Evolutionary conservation across 2,113 vertebrate species (phyloP).

Genomic region (Zosterops borbonicus): DNA sequence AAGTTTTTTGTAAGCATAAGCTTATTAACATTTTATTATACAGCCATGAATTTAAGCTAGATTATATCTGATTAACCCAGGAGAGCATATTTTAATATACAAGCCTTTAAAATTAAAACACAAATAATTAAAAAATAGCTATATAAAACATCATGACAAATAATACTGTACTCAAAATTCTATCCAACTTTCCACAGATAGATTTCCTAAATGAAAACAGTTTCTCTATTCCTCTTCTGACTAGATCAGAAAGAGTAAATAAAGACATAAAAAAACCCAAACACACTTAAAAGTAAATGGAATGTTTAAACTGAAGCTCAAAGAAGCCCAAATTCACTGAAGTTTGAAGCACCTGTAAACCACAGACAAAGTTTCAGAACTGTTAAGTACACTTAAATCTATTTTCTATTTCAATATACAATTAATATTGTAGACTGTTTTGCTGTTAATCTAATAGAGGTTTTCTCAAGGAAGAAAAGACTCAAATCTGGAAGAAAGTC

Average conservation of each 20-base stretch:
- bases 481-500: not conserved
- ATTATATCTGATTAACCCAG: not conserved
- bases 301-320: conserved; percentile 19
- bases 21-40: not conserved
- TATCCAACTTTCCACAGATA: not conserved
- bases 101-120: not conserved
- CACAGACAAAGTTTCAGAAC: not conserved
- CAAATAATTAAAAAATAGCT: not conserved
- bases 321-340: not conserved
- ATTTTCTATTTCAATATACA: not conserved
- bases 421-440: not conserved
- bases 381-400: not conserved
- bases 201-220: not conserved
- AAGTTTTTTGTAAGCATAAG: not conserved
- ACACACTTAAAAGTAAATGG: not conserved
- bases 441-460: not conserved
- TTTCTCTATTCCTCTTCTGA: not conserved
- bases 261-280: not conserved
- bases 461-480: not conserved
- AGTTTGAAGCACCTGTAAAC: conserved; percentile 3
- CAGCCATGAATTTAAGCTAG: not conserved
- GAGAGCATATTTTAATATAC: not conserved
- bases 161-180: not conserved
- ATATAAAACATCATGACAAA: not conserved
- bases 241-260: not conserved